Percentiles rank a stretch among this genome's conserved stretches.
These are phyloP conservation scores for Pipra filicauda DNA, from an alignment of 2,113 vertebrate genomes.

Conservation along the genomic window DNA sequence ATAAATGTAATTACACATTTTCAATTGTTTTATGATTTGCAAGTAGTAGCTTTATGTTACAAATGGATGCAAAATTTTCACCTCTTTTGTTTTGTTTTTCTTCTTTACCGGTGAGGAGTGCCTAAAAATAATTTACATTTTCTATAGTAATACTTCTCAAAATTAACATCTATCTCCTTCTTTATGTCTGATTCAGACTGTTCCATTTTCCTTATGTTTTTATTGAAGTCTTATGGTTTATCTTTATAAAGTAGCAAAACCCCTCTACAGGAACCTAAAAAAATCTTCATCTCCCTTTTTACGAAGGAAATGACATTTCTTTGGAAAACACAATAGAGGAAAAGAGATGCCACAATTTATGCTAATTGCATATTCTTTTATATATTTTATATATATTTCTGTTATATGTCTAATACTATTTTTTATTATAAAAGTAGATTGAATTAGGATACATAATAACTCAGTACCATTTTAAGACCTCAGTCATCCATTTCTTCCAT, in stretches of 20 bases:
- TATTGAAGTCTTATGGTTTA: neutral
- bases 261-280: neutral
- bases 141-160: neutral
- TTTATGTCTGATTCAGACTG: neutral
- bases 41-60: neutral
- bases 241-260: neutral
- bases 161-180: neutral
- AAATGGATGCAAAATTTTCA: neutral
- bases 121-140: neutral
- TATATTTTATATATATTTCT: neutral
- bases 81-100: neutral
- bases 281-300: neutral
- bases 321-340: neutral
- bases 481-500: neutral
- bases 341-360: fast-evolving
- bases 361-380: neutral
- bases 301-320: neutral
- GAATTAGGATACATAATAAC: neutral
- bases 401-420: neutral
- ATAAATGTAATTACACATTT: neutral
- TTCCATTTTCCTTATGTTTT: neutral
- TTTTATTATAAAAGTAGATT: neutral
- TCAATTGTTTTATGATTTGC: neutral
- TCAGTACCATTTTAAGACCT: neutral
- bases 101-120: neutral